A percentile compares a stretch with the other conserved stretches of the same genome.
Conservation (phyloP, 2,797 vertebrate genomes). For the Myotis myotis region DNA sequence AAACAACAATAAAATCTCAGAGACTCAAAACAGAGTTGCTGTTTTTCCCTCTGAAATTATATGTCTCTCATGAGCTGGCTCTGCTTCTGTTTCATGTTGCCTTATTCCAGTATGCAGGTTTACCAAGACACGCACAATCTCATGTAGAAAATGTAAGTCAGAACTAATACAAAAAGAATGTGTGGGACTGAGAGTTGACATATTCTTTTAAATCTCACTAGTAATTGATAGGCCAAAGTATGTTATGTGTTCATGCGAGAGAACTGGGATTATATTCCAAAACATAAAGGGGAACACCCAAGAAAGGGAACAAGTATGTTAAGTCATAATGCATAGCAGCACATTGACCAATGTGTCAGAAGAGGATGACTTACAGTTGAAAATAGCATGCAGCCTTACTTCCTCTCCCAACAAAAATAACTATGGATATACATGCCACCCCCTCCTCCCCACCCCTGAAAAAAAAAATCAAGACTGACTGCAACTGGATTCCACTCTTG, state of each 20-base stretch:
- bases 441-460: too few relatives aligned
- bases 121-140: background rate
- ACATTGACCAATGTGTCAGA: background rate
- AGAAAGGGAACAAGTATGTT: background rate
- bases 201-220: background rate
- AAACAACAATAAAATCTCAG: background rate
- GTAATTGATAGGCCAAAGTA: background rate
- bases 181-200: background rate
- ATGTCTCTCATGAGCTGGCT: background rate
- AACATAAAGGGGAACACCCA: background rate
- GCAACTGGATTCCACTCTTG: background rate
- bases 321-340: background rate
- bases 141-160: background rate
- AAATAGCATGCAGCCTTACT: background rate
- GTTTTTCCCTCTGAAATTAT: background rate
- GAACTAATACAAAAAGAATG: background rate
- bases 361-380: background rate
- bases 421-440: background rate
- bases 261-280: background rate
- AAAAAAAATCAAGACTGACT: background rate
- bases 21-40: background rate
- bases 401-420: background rate
- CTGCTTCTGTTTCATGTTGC: background rate
- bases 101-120: background rate
- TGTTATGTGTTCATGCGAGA: background rate